Conservation (phyloP, 2,113 vertebrate genomes). For the Podarcis cretensis region DNA sequence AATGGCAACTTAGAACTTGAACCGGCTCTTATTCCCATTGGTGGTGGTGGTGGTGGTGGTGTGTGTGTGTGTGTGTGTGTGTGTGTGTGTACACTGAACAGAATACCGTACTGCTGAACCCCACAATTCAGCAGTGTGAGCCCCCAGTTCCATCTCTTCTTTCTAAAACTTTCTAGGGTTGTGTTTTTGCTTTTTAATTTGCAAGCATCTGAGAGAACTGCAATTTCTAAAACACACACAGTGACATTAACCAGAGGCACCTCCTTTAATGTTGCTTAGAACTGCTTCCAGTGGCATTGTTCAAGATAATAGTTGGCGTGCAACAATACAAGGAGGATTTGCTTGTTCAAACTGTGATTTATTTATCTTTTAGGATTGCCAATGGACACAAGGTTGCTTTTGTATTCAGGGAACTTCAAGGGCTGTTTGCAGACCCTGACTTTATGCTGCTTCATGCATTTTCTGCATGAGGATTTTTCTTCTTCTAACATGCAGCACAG, state of each 20-base stretch:
- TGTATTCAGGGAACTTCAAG: not conserved
- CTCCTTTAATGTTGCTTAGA: slow-evolving; percentile 20
- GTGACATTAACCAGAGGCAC: slow-evolving; percentile 20
- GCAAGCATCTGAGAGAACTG: slow-evolving; percentile 58
- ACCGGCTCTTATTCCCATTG: slow-evolving; percentile 76
- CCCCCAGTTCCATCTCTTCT: slow-evolving; percentile 30
- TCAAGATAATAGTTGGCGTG: slow-evolving; percentile 42
- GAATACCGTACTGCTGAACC: slow-evolving; percentile 65
- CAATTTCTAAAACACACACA: slow-evolving; percentile 59
- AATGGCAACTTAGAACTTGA: slow-evolving; percentile 77
- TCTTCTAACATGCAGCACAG: no score
- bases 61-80: slow-evolving; percentile 42
- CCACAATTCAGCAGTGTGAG: slow-evolving; percentile 12
- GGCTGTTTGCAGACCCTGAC: not conserved
- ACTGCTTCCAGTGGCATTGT: slow-evolving; percentile 17
- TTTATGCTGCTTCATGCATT: not conserved
- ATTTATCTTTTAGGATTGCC: slow-evolving; percentile 46
- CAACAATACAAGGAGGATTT: slow-evolving; percentile 59
- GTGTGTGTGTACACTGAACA: slow-evolving; percentile 72
- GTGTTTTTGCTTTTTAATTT: slow-evolving; percentile 57
- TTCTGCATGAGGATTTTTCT: not conserved
- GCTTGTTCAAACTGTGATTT: slow-evolving; percentile 48
- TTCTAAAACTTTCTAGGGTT: not conserved
- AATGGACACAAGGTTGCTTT: slow-evolving; percentile 1
- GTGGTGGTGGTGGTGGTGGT: no score